Evolutionary conservation across 2,113 vertebrate genomes (phyloP).

Genomic region (Catharus bicknelli): DNA sequence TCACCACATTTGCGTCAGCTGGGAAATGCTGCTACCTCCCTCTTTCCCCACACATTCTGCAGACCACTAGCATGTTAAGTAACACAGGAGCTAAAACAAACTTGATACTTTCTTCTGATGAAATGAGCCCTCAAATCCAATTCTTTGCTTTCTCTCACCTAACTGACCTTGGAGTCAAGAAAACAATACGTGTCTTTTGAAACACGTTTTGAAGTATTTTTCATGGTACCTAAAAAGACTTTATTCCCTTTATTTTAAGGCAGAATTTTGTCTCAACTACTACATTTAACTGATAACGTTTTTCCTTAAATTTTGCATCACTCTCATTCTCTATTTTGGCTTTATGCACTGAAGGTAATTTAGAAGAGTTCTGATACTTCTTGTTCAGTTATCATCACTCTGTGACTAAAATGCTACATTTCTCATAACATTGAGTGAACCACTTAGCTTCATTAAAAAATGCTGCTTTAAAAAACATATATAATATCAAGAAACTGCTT

Average conservation of each 20-base stretch:
- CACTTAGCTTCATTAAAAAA: background rate
- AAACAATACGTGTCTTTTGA: background rate
- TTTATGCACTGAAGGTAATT: background rate
- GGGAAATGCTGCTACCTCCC: background rate
- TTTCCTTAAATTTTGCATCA: background rate
- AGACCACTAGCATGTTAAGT: slow-evolving; percentile 1
- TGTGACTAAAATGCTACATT: background rate
- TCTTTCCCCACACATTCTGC: background rate
- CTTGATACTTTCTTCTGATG: background rate
- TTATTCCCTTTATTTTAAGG: background rate
- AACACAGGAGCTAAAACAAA: background rate
- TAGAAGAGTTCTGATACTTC: background rate
- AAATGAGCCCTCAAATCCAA: background rate
- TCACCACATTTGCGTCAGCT: background rate
- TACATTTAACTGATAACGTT: background rate
- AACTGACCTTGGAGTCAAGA: background rate
- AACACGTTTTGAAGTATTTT: background rate
- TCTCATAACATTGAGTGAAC: background rate
- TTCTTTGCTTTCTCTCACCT: background rate
- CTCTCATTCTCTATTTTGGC: background rate
- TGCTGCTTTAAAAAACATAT: background rate
- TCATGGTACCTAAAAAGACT: background rate
- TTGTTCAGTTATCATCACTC: background rate
- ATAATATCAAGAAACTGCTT: background rate
- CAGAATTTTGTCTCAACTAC: background rate